Conservation (phyloP, 2,113 vertebrate genomes). For the Spea bombifrons region DNA sequence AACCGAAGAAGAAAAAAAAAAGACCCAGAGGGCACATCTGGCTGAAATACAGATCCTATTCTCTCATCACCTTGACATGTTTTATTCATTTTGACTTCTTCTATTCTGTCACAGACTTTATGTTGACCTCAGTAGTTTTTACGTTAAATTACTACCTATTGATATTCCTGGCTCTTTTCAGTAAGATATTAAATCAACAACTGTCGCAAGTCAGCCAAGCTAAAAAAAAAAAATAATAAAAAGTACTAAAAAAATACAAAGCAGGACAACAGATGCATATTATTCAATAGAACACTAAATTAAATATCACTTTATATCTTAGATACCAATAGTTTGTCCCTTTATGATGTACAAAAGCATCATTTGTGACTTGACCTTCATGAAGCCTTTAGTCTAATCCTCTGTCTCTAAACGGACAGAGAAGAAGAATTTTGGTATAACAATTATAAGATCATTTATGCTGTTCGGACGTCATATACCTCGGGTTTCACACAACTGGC, state of each 20-base stretch:
- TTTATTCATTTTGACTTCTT: slow-evolving; percentile 44
- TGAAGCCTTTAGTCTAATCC: slow-evolving; percentile 12
- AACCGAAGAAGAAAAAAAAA: not conserved
- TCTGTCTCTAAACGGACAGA: slow-evolving; percentile 30
- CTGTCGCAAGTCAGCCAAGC: slow-evolving; percentile 39
- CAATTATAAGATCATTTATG: too few relatives aligned
- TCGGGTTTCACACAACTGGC: too few relatives aligned
- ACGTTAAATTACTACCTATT: slow-evolving; percentile 47
- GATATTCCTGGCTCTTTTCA: slow-evolving; percentile 46
- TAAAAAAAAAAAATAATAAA: slow-evolving; percentile 8
- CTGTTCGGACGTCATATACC: too few relatives aligned
- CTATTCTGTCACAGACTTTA: slow-evolving; percentile 41
- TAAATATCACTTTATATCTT: not conserved
- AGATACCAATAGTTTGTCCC: slow-evolving; percentile 15
- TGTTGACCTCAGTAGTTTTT: slow-evolving; percentile 47
- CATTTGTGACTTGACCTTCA: slow-evolving; percentile 30
- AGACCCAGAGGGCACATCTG: slow-evolving; percentile 33
- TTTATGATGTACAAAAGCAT: slow-evolving; percentile 27
- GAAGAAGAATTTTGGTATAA: too few relatives aligned
- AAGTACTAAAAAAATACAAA: not conserved
- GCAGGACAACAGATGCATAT: slow-evolving; percentile 6
- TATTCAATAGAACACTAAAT: slow-evolving; percentile 16
- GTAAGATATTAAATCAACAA: slow-evolving; percentile 40
- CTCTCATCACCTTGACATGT: slow-evolving; percentile 37
- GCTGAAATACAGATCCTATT: slow-evolving; percentile 36